These are phyloP conservation scores for Allobates femoralis DNA, from an alignment of 2,797 vertebrate genomes.

Conservation along the genomic window DNA sequence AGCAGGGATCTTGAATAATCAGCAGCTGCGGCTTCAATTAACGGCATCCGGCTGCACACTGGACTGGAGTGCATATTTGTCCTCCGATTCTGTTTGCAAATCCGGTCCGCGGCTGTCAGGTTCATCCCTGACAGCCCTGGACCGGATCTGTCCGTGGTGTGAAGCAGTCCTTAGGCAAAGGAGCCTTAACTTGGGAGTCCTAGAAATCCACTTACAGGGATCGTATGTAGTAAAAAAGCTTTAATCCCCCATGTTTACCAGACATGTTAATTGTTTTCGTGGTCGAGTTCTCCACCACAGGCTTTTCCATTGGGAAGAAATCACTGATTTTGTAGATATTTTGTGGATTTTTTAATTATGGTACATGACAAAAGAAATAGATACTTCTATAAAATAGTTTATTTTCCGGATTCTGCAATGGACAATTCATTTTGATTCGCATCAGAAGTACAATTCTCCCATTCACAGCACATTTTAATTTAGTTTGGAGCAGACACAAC, in stretches of 20 bases:
- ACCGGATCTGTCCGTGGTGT: no score
- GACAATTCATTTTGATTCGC: conserved; percentile 29
- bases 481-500: conserved; percentile 44
- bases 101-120: no score
- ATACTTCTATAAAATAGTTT: conserved; percentile 31
- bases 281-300: not conserved
- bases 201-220: no score
- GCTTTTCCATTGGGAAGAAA: conserved; percentile 15
- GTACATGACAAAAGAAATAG: conserved; percentile 31
- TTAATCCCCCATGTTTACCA: not conserved
- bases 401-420: not conserved
- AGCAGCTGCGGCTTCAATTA: no score
- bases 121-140: no score
- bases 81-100: no score
- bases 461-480: conserved; percentile 45
- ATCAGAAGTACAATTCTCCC: conserved; percentile 9
- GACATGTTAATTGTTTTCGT: conserved; percentile 3
- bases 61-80: no score
- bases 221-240: not conserved
- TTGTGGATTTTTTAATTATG: conserved; percentile 41
- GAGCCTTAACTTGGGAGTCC: not conserved
- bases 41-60: no score
- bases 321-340: conserved; percentile 45
- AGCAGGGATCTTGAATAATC: no score
- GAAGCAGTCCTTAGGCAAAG: no score